Evolutionary conservation across 2,888 invertebrate genomes (phyloP).

Genomic region (Shargacucullia verbasci): DNA sequence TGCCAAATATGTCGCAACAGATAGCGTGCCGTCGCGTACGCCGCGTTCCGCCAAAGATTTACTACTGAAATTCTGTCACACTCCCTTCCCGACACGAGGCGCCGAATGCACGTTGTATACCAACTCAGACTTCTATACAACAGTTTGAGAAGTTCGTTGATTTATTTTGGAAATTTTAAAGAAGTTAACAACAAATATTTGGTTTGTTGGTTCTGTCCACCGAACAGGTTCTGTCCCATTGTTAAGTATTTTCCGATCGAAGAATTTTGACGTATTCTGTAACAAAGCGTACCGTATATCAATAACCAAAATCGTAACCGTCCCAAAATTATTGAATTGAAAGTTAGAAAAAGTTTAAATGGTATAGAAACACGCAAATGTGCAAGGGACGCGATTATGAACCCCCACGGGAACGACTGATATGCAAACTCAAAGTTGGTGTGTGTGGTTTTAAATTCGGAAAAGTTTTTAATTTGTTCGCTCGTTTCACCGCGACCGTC

Average conservation of each 20-base stretch:
- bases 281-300: slow-evolving; percentile 31
- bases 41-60: slow-evolving; percentile 67
- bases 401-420: slow-evolving; percentile 35
- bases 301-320: slow-evolving; percentile 23
- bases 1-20: slow-evolving; percentile 87
- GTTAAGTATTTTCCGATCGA: slow-evolving; percentile 40
- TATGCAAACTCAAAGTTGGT: slow-evolving; percentile 45
- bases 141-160: slow-evolving; percentile 59
- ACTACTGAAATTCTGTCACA: slow-evolving; percentile 78
- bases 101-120: slow-evolving; percentile 49
- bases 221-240: slow-evolving; percentile 39
- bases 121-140: slow-evolving; percentile 49
- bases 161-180: slow-evolving; percentile 70
- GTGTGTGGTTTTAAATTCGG: slow-evolving; percentile 50
- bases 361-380: slow-evolving; percentile 38
- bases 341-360: slow-evolving; percentile 28
- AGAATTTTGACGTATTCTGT: slow-evolving; percentile 41
- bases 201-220: slow-evolving; percentile 42
- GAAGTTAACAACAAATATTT: slow-evolving; percentile 58
- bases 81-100: slow-evolving; percentile 57
- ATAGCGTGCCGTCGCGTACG: slow-evolving; percentile 65
- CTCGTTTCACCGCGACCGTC: slow-evolving; percentile 36
- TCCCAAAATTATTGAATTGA: slow-evolving; percentile 7
- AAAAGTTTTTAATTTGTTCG: slow-evolving; percentile 60
- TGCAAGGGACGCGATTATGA: slow-evolving; percentile 47